Conservation (phyloP, 1,140 invertebrate species). For the Fopius arisanus region DNA sequence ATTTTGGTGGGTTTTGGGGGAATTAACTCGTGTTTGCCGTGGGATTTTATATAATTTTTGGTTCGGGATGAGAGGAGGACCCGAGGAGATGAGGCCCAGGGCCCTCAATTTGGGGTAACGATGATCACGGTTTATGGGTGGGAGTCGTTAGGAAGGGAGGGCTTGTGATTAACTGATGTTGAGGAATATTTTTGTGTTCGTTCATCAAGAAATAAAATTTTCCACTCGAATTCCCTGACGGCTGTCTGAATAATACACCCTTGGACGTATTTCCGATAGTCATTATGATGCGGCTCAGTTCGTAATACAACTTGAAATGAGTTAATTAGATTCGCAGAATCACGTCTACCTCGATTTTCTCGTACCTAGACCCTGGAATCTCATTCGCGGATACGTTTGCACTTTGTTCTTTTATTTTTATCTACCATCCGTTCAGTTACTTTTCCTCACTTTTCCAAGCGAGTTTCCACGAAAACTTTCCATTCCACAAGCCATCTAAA, state of each 20-base stretch:
- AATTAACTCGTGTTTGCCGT: too few relatives aligned
- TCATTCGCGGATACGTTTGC: conserved; percentile 2
- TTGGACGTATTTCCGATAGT: conserved; percentile 27
- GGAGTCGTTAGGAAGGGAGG: too few relatives aligned
- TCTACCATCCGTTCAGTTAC: background rate
- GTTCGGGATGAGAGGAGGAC: too few relatives aligned
- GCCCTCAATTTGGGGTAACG: conserved; percentile 29
- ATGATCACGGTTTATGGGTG: too few relatives aligned
- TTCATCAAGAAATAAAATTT: background rate
- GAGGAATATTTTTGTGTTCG: background rate
- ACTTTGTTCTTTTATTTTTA: conserved; percentile 18
- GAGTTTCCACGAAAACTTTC: conserved; percentile 24
- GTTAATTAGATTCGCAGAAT: conserved; percentile 34
- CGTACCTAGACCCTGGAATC: background rate
- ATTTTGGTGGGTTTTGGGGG: background rate
- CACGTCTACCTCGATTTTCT: background rate
- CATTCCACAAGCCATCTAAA: conserved; percentile 5
- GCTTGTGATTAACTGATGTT: conserved; percentile 17
- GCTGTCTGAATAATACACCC: conserved; percentile 22
- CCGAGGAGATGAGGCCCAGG: background rate
- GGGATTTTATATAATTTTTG: too few relatives aligned
- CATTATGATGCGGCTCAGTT: background rate
- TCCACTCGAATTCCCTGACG: background rate
- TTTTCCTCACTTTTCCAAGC: background rate
- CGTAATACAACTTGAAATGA: conserved; percentile 31